Evolutionary conservation across 2,797 vertebrate species (phyloP), one percentile per base, ranked within the genome.

Genomic region (Caiman crocodilus): DNA sequence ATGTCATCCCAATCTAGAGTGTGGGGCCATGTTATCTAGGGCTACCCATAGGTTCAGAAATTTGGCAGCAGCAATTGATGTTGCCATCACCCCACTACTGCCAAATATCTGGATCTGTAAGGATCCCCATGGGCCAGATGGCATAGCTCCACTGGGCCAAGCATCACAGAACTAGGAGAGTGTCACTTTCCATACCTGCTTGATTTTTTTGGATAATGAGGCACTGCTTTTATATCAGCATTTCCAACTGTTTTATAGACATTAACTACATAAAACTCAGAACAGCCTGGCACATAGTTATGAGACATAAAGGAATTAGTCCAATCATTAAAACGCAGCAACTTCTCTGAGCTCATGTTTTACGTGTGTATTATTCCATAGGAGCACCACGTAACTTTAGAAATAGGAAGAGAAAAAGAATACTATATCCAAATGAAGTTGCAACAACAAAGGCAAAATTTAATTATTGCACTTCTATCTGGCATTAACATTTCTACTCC

Each of bases 181-280:
- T 50, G 42, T 50, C 42, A 50, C 42, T 50, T 50, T 50, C 42
- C 42, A 50, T 50, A 50, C 42, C 42, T 50, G 9, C 42, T 50
- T 50, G 42, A 50, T 50, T 50, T 50, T 50, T 50, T 35, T 50
- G 42, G 42, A 50, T 50, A 50, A 16, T 84, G 71, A 73, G n/a
- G 59, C 79, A 79, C 91, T 90, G 89, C 74, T 93, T 91, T 92
- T 75, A 30, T 61, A 69, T 56, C 80, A 69, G 58, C 12, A 16
- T 63, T 88, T 82, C 56, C 64, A 84, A 77, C 60, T 80, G 73
- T 30, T 84, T 75, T 25, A 64, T 35, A 60, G 63, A 90, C 90
- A 82, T 28, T 90, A 88, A 75, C 57, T 90, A 14, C 82, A 91
- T 79, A 78, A 74, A 42, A 82, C 60, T 80, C 87, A 35, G 42